These are phyloP conservation scores for Leptopilina boulardi DNA, from an alignment of 1,140 invertebrate genomes.

Conservation along the genomic window DNA sequence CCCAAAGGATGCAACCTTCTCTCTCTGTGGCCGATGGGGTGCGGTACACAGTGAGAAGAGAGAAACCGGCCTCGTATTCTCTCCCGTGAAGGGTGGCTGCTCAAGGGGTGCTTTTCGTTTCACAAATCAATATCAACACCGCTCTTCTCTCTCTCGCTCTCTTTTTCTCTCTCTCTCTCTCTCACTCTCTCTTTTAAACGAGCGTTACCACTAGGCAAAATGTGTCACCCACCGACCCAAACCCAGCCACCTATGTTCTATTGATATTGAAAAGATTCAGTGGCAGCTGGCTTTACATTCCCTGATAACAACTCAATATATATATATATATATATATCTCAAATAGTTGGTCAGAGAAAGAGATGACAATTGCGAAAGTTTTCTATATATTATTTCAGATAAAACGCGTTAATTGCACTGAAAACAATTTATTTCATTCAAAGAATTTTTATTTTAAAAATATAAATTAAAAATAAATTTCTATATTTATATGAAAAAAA, in stretches of 20 bases:
- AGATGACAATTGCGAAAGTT: neutral
- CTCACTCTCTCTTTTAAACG: neutral
- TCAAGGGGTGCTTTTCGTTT: slow-evolving; percentile 62
- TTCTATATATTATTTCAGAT: neutral
- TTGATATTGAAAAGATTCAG: slow-evolving; percentile 45
- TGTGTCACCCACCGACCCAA: slow-evolving; percentile 72
- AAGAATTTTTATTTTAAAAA: too few relatives aligned
- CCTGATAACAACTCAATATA: slow-evolving; percentile 7
- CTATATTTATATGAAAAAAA: too few relatives aligned
- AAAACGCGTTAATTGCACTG: too few relatives aligned
- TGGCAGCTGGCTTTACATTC: slow-evolving; percentile 56
- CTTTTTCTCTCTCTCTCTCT: slow-evolving; percentile 32
- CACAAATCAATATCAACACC: slow-evolving; percentile 73
- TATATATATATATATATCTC: too few relatives aligned
- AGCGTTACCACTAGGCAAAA: slow-evolving; percentile 60
- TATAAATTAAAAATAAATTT: too few relatives aligned
- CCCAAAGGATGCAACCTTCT: slow-evolving; percentile 71
- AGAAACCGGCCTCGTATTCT: slow-evolving; percentile 45
- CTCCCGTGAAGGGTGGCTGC: slow-evolving; percentile 47
- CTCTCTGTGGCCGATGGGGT: slow-evolving; percentile 35
- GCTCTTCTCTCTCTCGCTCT: slow-evolving; percentile 32
- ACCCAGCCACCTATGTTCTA: slow-evolving; percentile 56
- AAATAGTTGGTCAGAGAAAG: neutral
- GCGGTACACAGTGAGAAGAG: slow-evolving; percentile 22
- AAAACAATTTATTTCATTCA: too few relatives aligned